Base-by-base conservation (phyloP, 2,113 vertebrate species). In the Protobothrops mucrosquamatus region DNA sequence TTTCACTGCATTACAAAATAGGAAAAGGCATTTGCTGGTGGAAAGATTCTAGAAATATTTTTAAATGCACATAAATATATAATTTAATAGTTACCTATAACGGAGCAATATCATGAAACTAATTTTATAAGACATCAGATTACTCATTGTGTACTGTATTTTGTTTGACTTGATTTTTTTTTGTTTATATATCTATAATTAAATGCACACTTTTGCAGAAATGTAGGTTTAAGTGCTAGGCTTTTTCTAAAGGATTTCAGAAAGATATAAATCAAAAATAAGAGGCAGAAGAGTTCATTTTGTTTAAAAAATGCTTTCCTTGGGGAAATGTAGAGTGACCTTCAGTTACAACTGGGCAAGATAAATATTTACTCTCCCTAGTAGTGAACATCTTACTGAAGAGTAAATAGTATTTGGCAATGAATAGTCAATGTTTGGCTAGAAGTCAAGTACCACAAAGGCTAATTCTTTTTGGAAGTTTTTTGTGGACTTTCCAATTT, bases 401-500 rank as follows among this genome's bases (percentile, higher is more conserved):
- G 91, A 51, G 92, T 93, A 94, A 95, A 96, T 95, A 94, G 94
- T 93, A 89, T 96, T 96, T 95, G 94, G 89, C 94, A 95, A 81
- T 94, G 95, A 95, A 95, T 92, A 96, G 95, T 95, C 95, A 96
- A 93, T 96, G 95, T 97, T 96, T 96, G 95, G 94, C 95, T 96
- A 95, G 7, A 96, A 94, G 91, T 94, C 94, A 94, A 96, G 94
- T 88, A 90, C 89, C 92, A 93, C 92, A 95, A 94, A 92, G 94
- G 86, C 95, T 96, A 93, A 95, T 96, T 96, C 94, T 92, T 93
- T 92, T 48, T 3, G 9, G 93, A 95, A 94, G 88, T 87, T 92
- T 96, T 95, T 96, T 55, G 95, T 96, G 95, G 95, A 94, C 94
- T 93, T 0, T 92, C 96, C 95, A 95, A 95, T 95, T 95, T 85